Base-by-base conservation (phyloP, 2,797 vertebrate genomes). In the Phataginus tetradactyla region DNA sequence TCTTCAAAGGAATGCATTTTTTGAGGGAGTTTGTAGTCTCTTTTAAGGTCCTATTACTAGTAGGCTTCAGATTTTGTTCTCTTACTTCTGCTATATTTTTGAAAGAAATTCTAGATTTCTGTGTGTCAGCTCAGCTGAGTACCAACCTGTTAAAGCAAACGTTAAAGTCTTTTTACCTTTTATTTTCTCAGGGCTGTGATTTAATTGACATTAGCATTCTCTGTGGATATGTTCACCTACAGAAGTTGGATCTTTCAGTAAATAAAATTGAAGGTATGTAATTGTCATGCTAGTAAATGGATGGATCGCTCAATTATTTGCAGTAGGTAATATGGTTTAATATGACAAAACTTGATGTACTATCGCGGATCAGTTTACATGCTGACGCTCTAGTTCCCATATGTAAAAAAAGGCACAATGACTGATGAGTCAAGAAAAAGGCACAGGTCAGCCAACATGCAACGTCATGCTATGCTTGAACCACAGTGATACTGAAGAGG, bases 191-290 rank as follows among this genome's bases (percentile, higher is more conserved):
- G 99, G 98, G 96, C 84, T 98, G 32, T 72, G 98, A 97, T 79
- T 98, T 99, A 95, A 97, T 77, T 8, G 98, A 99, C 80, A 57
- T 99, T 92, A 99, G 98, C 49, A 95, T 99, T 97, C 99, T 99
- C 96, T 98, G 97, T 96, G 98, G 95, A 89, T 99, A 99, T 21
- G 2, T 98, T 94, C 98, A 99, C 98, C 98, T 99, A 8, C 99
- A 99, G 97, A 99, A 99, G 97, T 98, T 99, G 97, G 99, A 99
- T 63, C 98, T 99, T 96, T 98, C 99, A 29, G 88, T 97, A 97
- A 99, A 99, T 98, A 99, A 99, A 98, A 99, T 99, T 87, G 98
- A 98, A 99, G 99, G 99, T 99, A 98, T 25, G 98, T 98, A 94
- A 53, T 72, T 61, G 77, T 84, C 11, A 66, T 68, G 66, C 10